Evolutionary conservation across 2,797 vertebrate species (phyloP).

Genomic region (Fistularia commersonii): DNA sequence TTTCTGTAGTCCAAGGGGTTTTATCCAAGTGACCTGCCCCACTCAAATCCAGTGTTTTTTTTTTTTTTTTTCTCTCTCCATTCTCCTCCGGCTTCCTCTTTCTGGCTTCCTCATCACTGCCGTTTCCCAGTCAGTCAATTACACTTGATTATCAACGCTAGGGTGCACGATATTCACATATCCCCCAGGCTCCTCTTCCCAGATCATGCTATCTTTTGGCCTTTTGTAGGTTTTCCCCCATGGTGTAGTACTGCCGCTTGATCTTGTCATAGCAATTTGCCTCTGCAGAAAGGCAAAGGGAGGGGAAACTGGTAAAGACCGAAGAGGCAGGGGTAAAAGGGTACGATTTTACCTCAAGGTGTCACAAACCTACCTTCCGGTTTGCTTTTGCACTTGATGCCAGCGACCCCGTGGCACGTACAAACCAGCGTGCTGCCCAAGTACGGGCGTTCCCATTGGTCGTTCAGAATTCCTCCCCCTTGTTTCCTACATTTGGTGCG

Average conservation of each 20-base stretch:
- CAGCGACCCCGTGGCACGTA: slow-evolving; percentile 90
- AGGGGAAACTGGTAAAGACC: no score
- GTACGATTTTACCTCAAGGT: no score
- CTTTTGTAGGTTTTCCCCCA: slow-evolving; percentile 95
- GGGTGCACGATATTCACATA: no score
- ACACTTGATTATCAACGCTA: no score
- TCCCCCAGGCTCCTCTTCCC: no score
- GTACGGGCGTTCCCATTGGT: slow-evolving; percentile 93
- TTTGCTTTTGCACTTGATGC: slow-evolving; percentile 95
- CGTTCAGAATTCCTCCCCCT: slow-evolving; percentile 65
- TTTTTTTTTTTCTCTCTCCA: no score
- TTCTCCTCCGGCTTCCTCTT: no score
- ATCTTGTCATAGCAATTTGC: slow-evolving; percentile 95
- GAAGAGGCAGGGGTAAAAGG: no score
- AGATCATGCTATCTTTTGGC: slow-evolving; percentile 96
- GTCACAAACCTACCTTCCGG: slow-evolving; percentile 91
- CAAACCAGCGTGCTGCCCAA: slow-evolving; percentile 86
- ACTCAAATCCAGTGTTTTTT: no score
- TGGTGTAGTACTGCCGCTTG: slow-evolving; percentile 83
- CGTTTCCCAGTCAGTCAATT: no score
- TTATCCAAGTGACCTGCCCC: no score
- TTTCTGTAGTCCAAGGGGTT: slow-evolving; percentile 21
- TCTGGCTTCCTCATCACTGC: no score
- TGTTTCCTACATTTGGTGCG: background rate
- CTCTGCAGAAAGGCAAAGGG: slow-evolving; percentile 77